Evolutionary conservation across 2,888 invertebrate species (phyloP).

Genomic region (Spilarctia lutea): DNA sequence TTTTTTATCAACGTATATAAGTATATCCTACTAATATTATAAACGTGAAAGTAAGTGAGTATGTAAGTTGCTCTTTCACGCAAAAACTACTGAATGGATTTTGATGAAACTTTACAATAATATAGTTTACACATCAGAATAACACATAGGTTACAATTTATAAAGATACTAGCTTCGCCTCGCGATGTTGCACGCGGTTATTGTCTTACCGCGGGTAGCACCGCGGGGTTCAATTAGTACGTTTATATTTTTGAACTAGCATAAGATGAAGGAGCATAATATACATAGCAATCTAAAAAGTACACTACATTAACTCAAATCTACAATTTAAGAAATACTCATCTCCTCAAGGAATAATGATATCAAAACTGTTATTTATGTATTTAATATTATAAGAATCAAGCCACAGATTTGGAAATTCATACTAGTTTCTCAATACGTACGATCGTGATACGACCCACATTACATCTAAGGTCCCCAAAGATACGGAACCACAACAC

Average conservation of each 20-base stretch:
- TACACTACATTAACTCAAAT: not conserved
- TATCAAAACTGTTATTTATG: not conserved
- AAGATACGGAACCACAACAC: slow-evolving; percentile 14
- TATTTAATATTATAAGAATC: not conserved
- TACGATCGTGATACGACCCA: slow-evolving; percentile 7
- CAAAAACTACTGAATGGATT: too few relatives aligned
- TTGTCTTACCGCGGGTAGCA: too few relatives aligned
- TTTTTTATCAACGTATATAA: too few relatives aligned
- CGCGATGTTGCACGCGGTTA: too few relatives aligned
- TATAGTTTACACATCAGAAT: too few relatives aligned
- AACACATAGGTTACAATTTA: too few relatives aligned
- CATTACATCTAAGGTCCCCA: slow-evolving; percentile 10
- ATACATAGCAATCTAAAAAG: not conserved
- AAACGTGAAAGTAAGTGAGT: too few relatives aligned
- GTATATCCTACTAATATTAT: too few relatives aligned
- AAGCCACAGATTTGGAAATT: not conserved
- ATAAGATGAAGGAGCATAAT: not conserved
- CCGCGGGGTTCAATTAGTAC: too few relatives aligned
- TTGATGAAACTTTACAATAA: too few relatives aligned
- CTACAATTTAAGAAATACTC: not conserved
- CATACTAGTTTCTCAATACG: not conserved
- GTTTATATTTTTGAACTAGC: not conserved
- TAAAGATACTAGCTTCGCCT: too few relatives aligned
- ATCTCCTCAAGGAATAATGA: not conserved
- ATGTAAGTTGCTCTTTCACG: too few relatives aligned